These are phyloP conservation scores for Acanthornis magna DNA, from an alignment of 2,797 vertebrate species.

Conservation along the genomic window DNA sequence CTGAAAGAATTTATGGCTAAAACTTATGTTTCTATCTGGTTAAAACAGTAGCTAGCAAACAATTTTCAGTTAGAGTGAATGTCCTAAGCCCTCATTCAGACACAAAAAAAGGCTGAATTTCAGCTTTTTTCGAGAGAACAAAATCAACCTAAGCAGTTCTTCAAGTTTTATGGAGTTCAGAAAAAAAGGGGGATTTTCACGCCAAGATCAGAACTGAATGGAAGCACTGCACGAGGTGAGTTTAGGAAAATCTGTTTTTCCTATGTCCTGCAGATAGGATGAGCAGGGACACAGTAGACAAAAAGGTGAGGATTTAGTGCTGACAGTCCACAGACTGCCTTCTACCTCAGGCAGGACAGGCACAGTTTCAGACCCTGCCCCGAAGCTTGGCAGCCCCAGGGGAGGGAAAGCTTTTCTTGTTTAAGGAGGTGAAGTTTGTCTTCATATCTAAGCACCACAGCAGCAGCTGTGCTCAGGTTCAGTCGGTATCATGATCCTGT, in stretches of 20 bases:
- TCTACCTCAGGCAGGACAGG: neutral
- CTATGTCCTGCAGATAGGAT: neutral
- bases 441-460: neutral
- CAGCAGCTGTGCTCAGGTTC: neutral
- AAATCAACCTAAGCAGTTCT: neutral
- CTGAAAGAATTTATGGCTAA: neutral
- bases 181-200: neutral
- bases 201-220: neutral
- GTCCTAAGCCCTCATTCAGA: neutral
- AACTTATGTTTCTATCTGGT: neutral
- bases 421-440: neutral
- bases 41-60: neutral
- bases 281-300: neutral
- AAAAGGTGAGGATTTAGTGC: neutral
- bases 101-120: neutral
- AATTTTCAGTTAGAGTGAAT: neutral
- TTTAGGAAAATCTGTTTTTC: neutral
- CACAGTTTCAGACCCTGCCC: neutral
- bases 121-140: neutral
- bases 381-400: neutral
- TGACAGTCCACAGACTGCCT: neutral
- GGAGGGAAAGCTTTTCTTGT: fast-evolving
- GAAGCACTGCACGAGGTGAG: neutral
- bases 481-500: neutral
- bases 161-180: neutral